phyloP scores from a whole-genome alignment of 2,797 vertebrate species.

The Enteromius anoplus region DNA sequence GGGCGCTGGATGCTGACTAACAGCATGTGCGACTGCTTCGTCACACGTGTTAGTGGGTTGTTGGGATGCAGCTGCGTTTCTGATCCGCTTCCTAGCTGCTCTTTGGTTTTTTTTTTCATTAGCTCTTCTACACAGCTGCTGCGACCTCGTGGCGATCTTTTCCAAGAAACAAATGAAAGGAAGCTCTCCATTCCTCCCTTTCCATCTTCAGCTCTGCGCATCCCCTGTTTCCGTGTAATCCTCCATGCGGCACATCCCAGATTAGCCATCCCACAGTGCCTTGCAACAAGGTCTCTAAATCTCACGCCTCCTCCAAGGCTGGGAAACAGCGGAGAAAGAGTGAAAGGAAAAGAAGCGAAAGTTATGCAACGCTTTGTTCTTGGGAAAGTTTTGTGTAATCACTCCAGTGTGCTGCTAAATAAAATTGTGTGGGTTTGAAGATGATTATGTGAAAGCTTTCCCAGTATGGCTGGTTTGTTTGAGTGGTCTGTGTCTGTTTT shows the following conservation, averaged over 20 bases:
- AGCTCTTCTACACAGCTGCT: constrained; percentile 7
- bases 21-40: constrained; percentile 37
- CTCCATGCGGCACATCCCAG: constrained; percentile 34
- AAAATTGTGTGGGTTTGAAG: constrained; percentile 43
- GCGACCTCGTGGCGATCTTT: constrained; percentile 5
- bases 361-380: constrained; percentile 64
- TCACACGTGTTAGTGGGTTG: constrained; percentile 42
- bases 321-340: constrained; percentile 36
- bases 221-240: constrained; percentile 33
- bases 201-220: neutral
- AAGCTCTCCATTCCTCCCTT: constrained; percentile 25
- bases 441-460: constrained; percentile 48
- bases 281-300: constrained; percentile 5
- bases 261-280: constrained; percentile 38
- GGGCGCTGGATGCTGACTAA: constrained; percentile 18
- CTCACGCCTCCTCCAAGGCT: constrained; percentile 44
- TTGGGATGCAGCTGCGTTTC: constrained; percentile 31
- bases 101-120: constrained; percentile 15
- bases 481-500: constrained; percentile 26
- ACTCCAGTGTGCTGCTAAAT: constrained; percentile 57
- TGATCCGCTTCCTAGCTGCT: constrained; percentile 15
- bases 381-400: constrained; percentile 44
- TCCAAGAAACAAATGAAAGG: constrained; percentile 17
- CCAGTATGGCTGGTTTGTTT: constrained; percentile 47
- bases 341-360: constrained; percentile 60